Base-by-base conservation (phyloP, 2,888 invertebrate species). In the Pseudococcus jackbeardsleyi region DNA sequence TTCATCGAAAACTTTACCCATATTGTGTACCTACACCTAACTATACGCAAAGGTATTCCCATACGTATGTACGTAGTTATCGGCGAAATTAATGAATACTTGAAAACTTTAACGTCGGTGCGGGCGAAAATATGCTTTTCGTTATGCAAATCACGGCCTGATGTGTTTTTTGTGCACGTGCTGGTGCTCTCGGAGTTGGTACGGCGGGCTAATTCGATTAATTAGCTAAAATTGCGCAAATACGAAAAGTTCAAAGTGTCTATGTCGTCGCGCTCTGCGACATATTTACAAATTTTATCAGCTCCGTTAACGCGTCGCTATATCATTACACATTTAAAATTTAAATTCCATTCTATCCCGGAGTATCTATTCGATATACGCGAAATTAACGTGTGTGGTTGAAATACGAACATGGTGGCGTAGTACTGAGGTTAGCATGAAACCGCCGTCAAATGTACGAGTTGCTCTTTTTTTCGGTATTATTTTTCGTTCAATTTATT, bases 131-230 rank as follows among this genome's bases (percentile, higher is more conserved):
- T 72, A 72, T 72, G 72, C 33, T 72, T 33, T 72, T 72, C 72
- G 72, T 17, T 72, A 72, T 72, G 72, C 72, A 72, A 72, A 72
- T 72, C 72, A 72, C 72, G 39, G 72, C 33, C 72, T 72, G 72
- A 72, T 72, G 72, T 72, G 72, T 72, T 72, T 72, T 72, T 72
- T 72, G 72, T 72, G 72, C 72, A 72, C 33, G 72, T 72, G 72
- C 72, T 72, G 15, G 72, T 9, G 7, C 19, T 64, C 22, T 4
- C 11, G 0, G 11, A 64, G 19, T 22, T 50, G 11, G 4, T 59
- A 68, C 33, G 33, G 15, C 64, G 22, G 39, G 72, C 72, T 72
- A 72, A 72, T 72, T 72, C 72, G 72, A 72, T 72, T 72, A 72
- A 72, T 72, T 72, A 72, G 33, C 72, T 33, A 72, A 72, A 72